Evolutionary conservation across 2,888 invertebrate species (phyloP).

Genomic region (Chymomyza procnemis): DNA sequence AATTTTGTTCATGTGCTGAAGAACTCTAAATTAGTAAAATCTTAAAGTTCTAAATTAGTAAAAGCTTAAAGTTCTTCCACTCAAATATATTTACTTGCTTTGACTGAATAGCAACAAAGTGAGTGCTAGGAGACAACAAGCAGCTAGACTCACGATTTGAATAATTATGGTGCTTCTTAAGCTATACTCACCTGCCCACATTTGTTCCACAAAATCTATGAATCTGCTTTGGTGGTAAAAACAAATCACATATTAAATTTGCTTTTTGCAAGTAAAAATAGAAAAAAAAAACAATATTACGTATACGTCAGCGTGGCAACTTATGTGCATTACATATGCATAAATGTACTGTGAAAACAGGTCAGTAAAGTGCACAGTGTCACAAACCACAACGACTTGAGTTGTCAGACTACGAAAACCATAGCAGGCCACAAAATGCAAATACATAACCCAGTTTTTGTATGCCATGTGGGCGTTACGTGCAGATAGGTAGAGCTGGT

Average conservation of each 20-base stretch:
- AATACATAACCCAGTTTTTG: slow-evolving; percentile 20
- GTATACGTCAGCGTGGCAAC: no score
- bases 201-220: background rate
- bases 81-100: no score
- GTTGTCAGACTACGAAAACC: slow-evolving; percentile 43
- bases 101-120: no score
- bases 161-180: no score
- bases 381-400: slow-evolving; percentile 48
- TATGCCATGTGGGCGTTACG: background rate
- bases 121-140: no score
- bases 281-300: background rate
- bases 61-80: no score
- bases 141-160: no score
- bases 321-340: background rate
- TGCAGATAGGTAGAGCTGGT: slow-evolving; percentile 1
- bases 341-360: slow-evolving; percentile 41
- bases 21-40: no score
- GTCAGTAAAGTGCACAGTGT: slow-evolving; percentile 45
- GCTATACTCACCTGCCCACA: no score
- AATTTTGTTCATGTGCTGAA: no score
- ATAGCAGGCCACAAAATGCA: slow-evolving; percentile 40
- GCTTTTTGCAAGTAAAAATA: no score
- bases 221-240: background rate
- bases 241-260: background rate
- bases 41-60: no score